phyloP scores from a whole-genome alignment of 2,888 invertebrate genomes.

The Emmelina monodactyla region DNA sequence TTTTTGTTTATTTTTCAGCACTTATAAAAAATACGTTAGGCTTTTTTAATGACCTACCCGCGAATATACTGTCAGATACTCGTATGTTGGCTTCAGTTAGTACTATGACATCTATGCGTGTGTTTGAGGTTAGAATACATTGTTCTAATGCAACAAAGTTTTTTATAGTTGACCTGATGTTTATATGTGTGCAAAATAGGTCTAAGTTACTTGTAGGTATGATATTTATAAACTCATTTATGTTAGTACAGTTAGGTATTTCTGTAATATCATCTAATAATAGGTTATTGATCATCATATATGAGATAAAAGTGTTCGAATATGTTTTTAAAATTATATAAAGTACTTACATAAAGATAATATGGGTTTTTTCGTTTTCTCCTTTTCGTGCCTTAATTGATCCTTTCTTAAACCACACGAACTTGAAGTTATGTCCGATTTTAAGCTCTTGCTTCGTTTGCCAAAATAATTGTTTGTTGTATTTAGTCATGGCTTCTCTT shows the following conservation, averaged over 20 bases:
- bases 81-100: no score
- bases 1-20: no score
- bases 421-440: conserved; percentile 4
- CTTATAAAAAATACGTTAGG: no score
- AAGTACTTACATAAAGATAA: no score
- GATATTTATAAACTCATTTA: no score
- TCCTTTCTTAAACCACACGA: conserved; percentile 5
- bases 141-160: conserved; percentile 6
- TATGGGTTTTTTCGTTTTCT: conserved; percentile 1
- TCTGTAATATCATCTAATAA: no score
- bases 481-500: conserved; percentile 5
- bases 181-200: conserved; percentile 6
- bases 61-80: no score
- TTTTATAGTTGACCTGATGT: conserved; percentile 9
- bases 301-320: background rate
- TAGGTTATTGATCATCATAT: background rate
- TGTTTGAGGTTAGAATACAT: conserved; percentile 1
- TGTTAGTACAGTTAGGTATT: no score
- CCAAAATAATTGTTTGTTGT: conserved; percentile 4
- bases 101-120: no score
- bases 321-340: no score
- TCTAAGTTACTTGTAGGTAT: background rate
- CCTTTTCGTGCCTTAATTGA: conserved; percentile 1
- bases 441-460: conserved; percentile 19
- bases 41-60: no score